Percentiles rank a stretch among this genome's conserved stretches.
Evolutionary conservation across 2,888 invertebrate species (phyloP).

Genomic region (Spicauda simplicius): DNA sequence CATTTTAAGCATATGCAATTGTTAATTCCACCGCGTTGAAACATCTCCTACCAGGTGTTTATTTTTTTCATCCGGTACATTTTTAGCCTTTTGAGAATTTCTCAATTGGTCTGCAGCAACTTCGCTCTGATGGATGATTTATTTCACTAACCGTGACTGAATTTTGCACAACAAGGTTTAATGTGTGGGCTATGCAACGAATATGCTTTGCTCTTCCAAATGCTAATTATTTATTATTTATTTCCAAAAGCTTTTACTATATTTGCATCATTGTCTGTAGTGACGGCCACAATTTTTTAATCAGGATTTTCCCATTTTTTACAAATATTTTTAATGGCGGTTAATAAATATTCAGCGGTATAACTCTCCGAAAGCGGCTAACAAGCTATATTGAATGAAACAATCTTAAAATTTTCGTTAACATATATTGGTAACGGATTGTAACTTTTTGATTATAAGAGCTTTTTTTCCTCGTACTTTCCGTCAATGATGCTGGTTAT

Average conservation of each 20-base stretch:
- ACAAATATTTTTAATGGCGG: not conserved
- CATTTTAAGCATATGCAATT: slow-evolving; percentile 30
- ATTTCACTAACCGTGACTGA: not conserved
- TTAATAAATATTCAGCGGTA: not conserved
- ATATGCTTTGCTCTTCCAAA: slow-evolving; percentile 41
- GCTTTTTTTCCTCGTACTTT: too few species aligned
- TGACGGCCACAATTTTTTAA: slow-evolving; percentile 42
- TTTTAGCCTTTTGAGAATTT: slow-evolving; percentile 33
- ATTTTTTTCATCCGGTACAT: slow-evolving; percentile 20
- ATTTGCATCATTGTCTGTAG: slow-evolving; percentile 42
- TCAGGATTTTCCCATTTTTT: slow-evolving; percentile 28
- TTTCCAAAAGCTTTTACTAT: slow-evolving; percentile 38
- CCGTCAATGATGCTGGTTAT: too few species aligned
- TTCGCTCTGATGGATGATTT: slow-evolving; percentile 38
- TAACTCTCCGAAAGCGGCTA: not conserved
- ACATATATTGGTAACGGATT: too few species aligned
- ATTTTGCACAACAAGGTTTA: slow-evolving; percentile 34
- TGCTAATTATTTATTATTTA: too few species aligned
- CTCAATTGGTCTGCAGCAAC: slow-evolving; percentile 41
- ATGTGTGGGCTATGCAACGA: slow-evolving; percentile 41
- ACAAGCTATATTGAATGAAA: not conserved
- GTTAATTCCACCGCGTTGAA: slow-evolving; percentile 22
- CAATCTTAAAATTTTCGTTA: not conserved
- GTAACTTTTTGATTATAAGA: too few species aligned
- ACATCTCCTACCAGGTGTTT: slow-evolving; percentile 10